Evolutionary conservation across 2,113 vertebrate species (phyloP).

Genomic region (Alligator mississippiensis): DNA sequence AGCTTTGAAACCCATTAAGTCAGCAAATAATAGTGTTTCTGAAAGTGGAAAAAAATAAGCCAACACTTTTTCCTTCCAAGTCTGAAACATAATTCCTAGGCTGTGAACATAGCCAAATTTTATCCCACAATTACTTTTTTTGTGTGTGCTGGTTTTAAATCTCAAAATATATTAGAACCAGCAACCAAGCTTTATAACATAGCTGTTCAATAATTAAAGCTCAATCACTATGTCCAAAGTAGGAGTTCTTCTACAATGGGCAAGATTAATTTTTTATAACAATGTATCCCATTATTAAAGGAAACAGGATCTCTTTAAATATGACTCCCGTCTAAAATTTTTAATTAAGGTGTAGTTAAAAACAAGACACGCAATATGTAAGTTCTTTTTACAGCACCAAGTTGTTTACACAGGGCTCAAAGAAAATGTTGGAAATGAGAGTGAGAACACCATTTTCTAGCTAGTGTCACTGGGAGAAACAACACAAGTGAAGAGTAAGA

Average conservation of each 20-base stretch:
- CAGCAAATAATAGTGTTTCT: slow-evolving; percentile 44
- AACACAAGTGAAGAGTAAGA: not conserved
- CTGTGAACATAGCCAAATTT: slow-evolving; percentile 14
- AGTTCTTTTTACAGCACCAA: not conserved
- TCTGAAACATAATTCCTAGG: slow-evolving; percentile 61
- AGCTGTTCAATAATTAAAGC: slow-evolving; percentile 4
- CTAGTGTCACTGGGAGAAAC: not conserved
- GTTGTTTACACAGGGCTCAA: not conserved
- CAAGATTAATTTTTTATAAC: not conserved
- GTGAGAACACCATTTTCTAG: rapidly evolving
- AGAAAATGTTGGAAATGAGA: not conserved
- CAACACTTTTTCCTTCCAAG: slow-evolving; percentile 50
- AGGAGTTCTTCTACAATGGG: not conserved
- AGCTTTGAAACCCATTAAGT: slow-evolving; percentile 48
- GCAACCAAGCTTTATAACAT: not conserved
- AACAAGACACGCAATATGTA: not conserved
- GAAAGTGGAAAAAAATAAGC: slow-evolving; percentile 54
- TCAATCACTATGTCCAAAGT: not conserved
- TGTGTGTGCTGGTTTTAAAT: slow-evolving; percentile 29
- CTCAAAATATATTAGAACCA: slow-evolving; percentile 15
- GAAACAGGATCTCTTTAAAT: not conserved
- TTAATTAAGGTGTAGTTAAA: not conserved
- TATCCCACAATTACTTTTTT: slow-evolving; percentile 3
- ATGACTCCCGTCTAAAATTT: not conserved
- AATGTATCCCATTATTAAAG: not conserved